A percentile compares a stretch with the other conserved stretches of the same genome.
phyloP scores from a whole-genome alignment of 2,113 vertebrate species.

The Odontophorus gujanensis region DNA sequence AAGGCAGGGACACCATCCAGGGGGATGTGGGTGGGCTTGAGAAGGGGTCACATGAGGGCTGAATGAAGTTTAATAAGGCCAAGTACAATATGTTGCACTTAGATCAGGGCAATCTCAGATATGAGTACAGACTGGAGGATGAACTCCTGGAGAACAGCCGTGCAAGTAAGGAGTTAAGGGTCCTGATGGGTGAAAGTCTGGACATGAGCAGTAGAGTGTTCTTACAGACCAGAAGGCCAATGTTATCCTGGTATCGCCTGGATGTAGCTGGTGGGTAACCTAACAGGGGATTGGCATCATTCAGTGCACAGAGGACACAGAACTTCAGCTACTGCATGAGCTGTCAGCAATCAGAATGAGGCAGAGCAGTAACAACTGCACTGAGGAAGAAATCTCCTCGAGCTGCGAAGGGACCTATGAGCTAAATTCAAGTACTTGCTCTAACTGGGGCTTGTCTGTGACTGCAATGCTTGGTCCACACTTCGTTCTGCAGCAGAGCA shows the following conservation, averaged over 20 bases:
- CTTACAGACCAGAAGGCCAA: no score
- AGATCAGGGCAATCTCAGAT: no score
- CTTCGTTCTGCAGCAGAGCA: neutral
- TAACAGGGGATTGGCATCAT: neutral
- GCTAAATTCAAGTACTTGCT: neutral
- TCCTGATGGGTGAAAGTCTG: no score
- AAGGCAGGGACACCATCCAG: no score
- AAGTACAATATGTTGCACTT: no score
- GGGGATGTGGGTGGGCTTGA: no score
- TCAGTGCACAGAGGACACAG: accelerated
- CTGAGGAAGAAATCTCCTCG: neutral
- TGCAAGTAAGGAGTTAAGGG: no score
- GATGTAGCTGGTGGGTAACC: neutral
- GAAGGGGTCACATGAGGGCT: no score
- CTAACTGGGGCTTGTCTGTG: neutral
- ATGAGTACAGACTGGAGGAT: no score
- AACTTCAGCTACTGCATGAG: neutral
- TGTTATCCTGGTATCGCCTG: neutral
- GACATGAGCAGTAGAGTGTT: no score
- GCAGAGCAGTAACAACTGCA: neutral
- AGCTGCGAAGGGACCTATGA: neutral
- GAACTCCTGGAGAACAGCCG: no score
- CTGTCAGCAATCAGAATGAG: neutral
- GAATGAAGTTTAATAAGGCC: no score
- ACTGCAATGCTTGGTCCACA: neutral